Evolutionary conservation across 1,140 invertebrate genomes (phyloP).

Genomic region (Watersipora subatra): DNA sequence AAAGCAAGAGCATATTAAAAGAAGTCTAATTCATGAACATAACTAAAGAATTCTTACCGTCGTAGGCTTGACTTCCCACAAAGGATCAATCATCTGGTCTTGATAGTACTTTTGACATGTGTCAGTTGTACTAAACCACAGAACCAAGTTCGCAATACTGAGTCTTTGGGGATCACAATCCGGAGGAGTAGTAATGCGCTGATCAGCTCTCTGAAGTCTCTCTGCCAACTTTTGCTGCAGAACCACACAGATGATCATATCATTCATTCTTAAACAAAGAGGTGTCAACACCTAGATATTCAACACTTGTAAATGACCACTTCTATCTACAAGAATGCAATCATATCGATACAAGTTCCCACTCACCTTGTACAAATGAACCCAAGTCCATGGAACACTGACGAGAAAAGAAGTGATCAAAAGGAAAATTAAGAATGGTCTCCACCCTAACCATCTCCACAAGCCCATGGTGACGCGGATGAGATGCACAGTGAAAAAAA

Average conservation of each 20-base stretch:
- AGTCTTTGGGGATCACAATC: background rate
- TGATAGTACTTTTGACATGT: background rate
- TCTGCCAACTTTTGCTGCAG: background rate
- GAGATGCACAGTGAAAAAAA: background rate
- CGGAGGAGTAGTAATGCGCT: background rate
- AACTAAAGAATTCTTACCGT: too few relatives aligned
- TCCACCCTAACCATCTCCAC: background rate
- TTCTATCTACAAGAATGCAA: background rate
- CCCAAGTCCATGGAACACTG: constrained; percentile 2
- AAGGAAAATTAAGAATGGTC: background rate
- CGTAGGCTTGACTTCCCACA: constrained; percentile 4
- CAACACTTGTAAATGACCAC: too few relatives aligned
- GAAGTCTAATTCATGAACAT: too few relatives aligned
- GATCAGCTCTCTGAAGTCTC: background rate
- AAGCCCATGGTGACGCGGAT: background rate
- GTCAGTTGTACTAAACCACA: background rate
- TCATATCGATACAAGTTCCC: background rate
- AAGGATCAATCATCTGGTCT: background rate
- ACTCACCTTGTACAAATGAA: constrained; percentile 2
- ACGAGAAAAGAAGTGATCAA: background rate
- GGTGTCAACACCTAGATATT: too few relatives aligned
- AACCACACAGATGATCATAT: background rate
- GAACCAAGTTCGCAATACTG: background rate
- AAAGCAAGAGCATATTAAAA: too few relatives aligned
- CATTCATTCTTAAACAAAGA: too few relatives aligned